Percentiles rank a stretch among this genome's conserved stretches.
Evolutionary conservation across 2,797 vertebrate species (phyloP).

Genomic region (Gallirallus australis): DNA sequence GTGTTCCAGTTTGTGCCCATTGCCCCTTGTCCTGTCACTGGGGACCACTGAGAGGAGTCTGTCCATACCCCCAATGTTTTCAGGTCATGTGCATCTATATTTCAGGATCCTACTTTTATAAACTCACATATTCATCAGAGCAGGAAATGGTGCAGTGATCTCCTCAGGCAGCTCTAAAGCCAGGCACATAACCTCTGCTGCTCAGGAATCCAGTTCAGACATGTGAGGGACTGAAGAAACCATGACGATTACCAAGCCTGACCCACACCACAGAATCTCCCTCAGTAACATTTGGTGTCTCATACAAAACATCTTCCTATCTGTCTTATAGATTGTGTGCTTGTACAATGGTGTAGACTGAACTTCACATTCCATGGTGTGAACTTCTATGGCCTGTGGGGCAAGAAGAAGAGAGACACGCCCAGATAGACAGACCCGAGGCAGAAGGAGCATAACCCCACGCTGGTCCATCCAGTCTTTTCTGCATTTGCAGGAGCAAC

Average conservation of each 20-base stretch:
- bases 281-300: not conserved
- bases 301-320: not conserved
- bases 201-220: not conserved
- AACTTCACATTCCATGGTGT: accelerated
- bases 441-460: not conserved
- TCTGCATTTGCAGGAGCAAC: not conserved
- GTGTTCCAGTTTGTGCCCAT: too few species aligned
- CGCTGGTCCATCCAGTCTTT: not conserved
- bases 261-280: not conserved
- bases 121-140: not conserved
- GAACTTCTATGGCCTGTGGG: not conserved
- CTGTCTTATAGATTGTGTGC: not conserved
- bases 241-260: accelerated
- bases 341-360: not conserved
- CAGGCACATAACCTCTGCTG: accelerated
- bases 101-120: not conserved
- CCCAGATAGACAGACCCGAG: not conserved
- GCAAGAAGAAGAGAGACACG: not conserved
- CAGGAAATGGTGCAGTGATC: not conserved
- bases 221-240: not conserved
- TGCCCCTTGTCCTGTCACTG: too few species aligned
- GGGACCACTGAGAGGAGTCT: too few species aligned
- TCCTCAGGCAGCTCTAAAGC: not conserved
- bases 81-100: not conserved
- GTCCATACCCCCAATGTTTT: not conserved